phyloP scores from a whole-genome alignment of 2,113 vertebrate genomes.

The human region DNA sequence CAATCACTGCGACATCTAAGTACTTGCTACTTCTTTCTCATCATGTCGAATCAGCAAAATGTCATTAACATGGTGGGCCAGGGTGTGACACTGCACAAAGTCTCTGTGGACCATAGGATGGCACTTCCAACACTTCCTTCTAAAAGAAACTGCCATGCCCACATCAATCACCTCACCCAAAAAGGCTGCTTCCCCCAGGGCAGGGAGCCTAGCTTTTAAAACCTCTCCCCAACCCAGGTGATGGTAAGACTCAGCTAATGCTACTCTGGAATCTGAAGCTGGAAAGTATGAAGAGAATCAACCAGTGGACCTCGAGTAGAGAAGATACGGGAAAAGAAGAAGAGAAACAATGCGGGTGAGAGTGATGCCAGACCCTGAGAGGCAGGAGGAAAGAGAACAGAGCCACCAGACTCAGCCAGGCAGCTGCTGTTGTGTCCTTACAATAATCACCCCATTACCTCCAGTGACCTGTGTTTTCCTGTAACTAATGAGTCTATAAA shows the following conservation, averaged over 20 bases:
- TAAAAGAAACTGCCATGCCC: background rate
- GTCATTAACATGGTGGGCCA: accelerated
- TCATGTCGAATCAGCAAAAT: background rate
- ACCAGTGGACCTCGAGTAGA: background rate
- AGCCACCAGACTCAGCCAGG: background rate
- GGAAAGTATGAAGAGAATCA: background rate
- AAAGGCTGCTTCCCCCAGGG: background rate
- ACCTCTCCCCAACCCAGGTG: background rate
- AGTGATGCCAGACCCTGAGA: background rate
- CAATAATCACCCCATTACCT: background rate
- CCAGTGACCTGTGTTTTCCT: background rate
- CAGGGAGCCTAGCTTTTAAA: background rate
- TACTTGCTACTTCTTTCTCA: background rate
- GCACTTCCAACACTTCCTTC: background rate
- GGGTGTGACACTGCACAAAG: background rate
- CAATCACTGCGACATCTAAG: background rate
- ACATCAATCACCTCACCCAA: no score
- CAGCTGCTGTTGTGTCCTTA: background rate
- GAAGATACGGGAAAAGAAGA: background rate
- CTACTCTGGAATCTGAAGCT: background rate
- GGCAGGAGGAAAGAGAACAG: background rate
- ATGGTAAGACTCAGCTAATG: background rate
- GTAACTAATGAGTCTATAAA: background rate
- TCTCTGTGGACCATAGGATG: background rate
- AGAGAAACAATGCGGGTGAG: background rate